Evolutionary conservation across 2,888 invertebrate species (phyloP).

Genomic region (Syrista parreyssii): DNA sequence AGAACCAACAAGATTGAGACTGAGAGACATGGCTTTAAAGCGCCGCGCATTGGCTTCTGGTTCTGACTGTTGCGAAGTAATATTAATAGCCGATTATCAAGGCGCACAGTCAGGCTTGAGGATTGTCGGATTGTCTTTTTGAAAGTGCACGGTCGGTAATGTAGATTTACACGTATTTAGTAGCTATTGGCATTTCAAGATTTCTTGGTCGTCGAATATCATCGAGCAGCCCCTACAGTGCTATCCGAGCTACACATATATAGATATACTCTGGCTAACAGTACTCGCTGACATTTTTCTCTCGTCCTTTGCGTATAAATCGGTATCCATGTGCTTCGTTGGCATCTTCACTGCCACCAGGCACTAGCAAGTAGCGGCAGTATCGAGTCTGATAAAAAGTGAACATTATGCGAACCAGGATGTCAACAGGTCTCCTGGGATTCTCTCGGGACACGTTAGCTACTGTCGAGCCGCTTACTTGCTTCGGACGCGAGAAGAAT

Average conservation of each 20-base stretch:
- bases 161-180: background rate
- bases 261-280: background rate
- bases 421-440: slow-evolving; percentile 50
- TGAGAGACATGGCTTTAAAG: background rate
- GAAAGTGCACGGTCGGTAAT: too few species aligned
- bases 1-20: background rate
- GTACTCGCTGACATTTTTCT: background rate
- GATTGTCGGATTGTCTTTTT: background rate
- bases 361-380: background rate
- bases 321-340: background rate
- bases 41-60: slow-evolving; percentile 9
- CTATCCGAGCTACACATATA: background rate
- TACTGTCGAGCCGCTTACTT: slow-evolving; percentile 28
- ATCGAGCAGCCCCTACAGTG: background rate
- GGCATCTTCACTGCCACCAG: background rate
- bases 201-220: background rate
- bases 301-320: background rate
- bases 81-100: background rate
- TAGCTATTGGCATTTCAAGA: background rate
- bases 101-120: background rate
- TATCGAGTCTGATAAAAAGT: slow-evolving; percentile 20
- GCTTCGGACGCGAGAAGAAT: slow-evolving; percentile 6
- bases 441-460: slow-evolving; percentile 23
- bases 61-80: slow-evolving; percentile 6
- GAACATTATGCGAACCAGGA: slow-evolving; percentile 40